Conservation (phyloP, 1,140 invertebrate genomes). For the Onthophagus taurus region DNA sequence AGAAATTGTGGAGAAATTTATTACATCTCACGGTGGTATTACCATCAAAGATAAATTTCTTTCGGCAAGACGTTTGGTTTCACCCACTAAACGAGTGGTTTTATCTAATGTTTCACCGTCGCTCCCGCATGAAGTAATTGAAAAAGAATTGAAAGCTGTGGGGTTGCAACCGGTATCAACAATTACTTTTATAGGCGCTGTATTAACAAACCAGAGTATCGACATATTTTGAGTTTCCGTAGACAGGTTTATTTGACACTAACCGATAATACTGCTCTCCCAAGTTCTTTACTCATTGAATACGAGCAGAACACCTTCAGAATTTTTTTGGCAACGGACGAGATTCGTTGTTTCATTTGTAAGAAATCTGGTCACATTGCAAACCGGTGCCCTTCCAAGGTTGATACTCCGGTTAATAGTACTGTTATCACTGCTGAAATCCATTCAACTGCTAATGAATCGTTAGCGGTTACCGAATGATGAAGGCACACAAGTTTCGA, state of each 20-base stretch:
- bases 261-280: neutral
- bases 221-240: neutral
- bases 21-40: neutral
- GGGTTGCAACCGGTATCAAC: slow-evolving; percentile 4
- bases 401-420: no score
- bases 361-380: neutral
- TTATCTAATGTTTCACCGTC: slow-evolving; percentile 14
- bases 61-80: neutral
- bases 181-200: slow-evolving; percentile 10
- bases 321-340: neutral
- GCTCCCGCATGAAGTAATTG: slow-evolving; percentile 10
- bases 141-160: slow-evolving; percentile 6
- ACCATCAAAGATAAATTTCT: slow-evolving; percentile 1
- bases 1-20: slow-evolving; percentile 1
- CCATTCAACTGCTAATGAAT: neutral
- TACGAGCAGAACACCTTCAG: neutral
- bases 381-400: neutral
- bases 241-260: slow-evolving; percentile 4
- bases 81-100: slow-evolving; percentile 7
- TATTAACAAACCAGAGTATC: neutral
- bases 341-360: neutral
- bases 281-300: neutral
- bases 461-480: no score
- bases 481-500: no score
- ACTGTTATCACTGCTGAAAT: neutral